phyloP scores from a whole-genome alignment of 2,113 vertebrate species.

The Cynocephalus volans region DNA sequence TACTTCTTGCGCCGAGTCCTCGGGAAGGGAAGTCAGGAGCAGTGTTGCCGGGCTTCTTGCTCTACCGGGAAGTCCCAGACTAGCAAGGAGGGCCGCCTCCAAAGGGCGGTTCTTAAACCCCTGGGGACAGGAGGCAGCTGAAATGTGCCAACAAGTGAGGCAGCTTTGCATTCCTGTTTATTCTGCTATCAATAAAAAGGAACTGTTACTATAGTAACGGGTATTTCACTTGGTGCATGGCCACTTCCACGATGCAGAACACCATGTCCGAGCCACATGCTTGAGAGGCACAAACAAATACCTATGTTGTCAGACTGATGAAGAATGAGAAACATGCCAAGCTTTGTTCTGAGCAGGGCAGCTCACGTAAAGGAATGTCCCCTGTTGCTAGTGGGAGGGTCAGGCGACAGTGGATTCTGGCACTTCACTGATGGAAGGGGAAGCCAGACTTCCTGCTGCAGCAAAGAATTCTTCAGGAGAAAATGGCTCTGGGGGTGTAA shows the following conservation, averaged over 20 bases:
- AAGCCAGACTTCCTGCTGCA: background rate
- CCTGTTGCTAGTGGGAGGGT: background rate
- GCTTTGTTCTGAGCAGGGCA: conserved; percentile 61
- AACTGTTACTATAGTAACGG: conserved; percentile 81
- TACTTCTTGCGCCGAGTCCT: conserved; percentile 38
- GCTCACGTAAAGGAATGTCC: conserved; percentile 49
- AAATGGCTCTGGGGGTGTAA: background rate
- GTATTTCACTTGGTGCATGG: conserved; percentile 59
- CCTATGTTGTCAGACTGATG: conserved; percentile 23
- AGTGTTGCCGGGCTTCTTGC: background rate
- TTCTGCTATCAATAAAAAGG: conserved; percentile 84
- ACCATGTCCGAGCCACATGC: conserved; percentile 54
- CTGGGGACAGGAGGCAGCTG: conserved; percentile 34
- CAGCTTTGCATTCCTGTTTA: conserved; percentile 82
- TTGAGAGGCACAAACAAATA: conserved; percentile 63
- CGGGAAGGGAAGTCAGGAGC: background rate
- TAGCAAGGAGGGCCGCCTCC: conserved; percentile 59
- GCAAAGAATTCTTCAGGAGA: background rate
- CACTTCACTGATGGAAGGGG: background rate
- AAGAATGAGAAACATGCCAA: background rate
- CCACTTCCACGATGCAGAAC: conserved; percentile 70
- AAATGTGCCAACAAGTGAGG: conserved; percentile 57
- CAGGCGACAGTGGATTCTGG: background rate
- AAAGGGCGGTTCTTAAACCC: conserved; percentile 72
- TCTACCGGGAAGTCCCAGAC: background rate